phyloP scores from a whole-genome alignment of 2,888 invertebrate genomes.

The Andrena bucephala region DNA sequence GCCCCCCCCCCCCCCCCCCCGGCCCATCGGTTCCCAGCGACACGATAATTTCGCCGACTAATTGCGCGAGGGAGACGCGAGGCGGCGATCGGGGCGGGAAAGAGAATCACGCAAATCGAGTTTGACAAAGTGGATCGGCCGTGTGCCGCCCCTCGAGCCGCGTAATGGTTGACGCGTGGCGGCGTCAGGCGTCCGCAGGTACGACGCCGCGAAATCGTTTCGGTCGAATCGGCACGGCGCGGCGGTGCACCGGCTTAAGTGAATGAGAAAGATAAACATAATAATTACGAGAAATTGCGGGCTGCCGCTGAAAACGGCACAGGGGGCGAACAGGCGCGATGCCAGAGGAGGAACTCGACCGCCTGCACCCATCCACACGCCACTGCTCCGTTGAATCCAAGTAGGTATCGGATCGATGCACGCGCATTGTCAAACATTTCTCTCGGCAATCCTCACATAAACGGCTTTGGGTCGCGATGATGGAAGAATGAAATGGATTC shows the following conservation, averaged over 20 bases:
- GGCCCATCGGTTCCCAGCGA: constrained; percentile 1
- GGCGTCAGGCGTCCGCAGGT: constrained; percentile 16
- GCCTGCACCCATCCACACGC: constrained; percentile 18
- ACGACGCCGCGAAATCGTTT: constrained; percentile 39
- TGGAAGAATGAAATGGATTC: no score
- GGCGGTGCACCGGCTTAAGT: constrained; percentile 75
- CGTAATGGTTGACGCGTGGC: constrained; percentile 63
- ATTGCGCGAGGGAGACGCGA: constrained; percentile 42
- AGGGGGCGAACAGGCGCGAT: constrained; percentile 11
- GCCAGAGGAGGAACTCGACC: constrained; percentile 9
- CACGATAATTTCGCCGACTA: constrained; percentile 33
- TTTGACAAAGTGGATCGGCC: constrained; percentile 66
- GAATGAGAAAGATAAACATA: constrained; percentile 83
- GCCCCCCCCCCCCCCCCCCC: not conserved
- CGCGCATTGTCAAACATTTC: not conserved
- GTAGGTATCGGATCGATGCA: not conserved
- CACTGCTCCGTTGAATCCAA: constrained; percentile 14
- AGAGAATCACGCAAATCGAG: constrained; percentile 67
- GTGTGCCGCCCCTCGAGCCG: constrained; percentile 30
- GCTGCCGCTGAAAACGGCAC: constrained; percentile 73
- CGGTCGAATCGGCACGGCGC: constrained; percentile 22
- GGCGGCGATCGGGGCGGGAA: constrained; percentile 13
- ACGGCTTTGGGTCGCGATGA: not conserved
- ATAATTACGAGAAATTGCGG: constrained; percentile 73
- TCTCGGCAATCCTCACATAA: not conserved